Percentiles rank a stretch among this genome's conserved stretches.
phyloP scores from a whole-genome alignment of 2,888 invertebrate genomes.

The Copidosoma aretas region DNA sequence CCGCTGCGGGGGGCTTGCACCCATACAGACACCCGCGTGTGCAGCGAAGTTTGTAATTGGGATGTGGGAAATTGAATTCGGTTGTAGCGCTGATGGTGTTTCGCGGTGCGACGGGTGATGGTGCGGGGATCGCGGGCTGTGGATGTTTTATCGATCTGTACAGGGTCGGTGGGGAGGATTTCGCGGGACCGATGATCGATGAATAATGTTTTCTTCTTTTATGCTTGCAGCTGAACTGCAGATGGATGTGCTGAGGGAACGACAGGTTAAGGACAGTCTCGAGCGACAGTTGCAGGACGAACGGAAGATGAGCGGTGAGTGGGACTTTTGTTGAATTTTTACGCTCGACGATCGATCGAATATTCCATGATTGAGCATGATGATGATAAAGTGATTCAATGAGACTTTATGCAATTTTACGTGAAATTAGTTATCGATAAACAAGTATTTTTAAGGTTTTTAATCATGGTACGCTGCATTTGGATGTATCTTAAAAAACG shows the following conservation, averaged over 20 bases:
- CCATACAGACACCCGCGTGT: too few relatives aligned
- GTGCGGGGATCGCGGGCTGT: neutral
- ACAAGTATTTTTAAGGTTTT: too few relatives aligned
- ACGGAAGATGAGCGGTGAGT: conserved; percentile 93
- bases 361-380: neutral
- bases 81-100: too few relatives aligned
- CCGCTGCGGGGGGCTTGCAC: too few relatives aligned
- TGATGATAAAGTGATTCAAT: too few relatives aligned
- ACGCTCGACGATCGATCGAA: neutral
- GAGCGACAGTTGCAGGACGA: conserved; percentile 93
- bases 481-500: too few relatives aligned
- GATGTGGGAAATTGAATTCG: neutral
- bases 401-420: too few relatives aligned
- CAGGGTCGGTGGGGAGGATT: too few relatives aligned
- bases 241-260: conserved; percentile 91
- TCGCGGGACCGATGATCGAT: neutral
- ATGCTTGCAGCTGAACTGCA: conserved; percentile 84
- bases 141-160: neutral
- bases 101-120: neutral
- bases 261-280: conserved; percentile 91
- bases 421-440: too few relatives aligned
- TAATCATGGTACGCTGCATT: too few relatives aligned
- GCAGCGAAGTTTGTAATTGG: too few relatives aligned
- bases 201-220: neutral
- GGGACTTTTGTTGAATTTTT: conserved; percentile 37